A percentile compares a stretch with the other conserved stretches of the same genome.
These are phyloP conservation scores for Drosophila lacteicornis DNA, from an alignment of 1,140 invertebrate species.

Conservation along the genomic window DNA sequence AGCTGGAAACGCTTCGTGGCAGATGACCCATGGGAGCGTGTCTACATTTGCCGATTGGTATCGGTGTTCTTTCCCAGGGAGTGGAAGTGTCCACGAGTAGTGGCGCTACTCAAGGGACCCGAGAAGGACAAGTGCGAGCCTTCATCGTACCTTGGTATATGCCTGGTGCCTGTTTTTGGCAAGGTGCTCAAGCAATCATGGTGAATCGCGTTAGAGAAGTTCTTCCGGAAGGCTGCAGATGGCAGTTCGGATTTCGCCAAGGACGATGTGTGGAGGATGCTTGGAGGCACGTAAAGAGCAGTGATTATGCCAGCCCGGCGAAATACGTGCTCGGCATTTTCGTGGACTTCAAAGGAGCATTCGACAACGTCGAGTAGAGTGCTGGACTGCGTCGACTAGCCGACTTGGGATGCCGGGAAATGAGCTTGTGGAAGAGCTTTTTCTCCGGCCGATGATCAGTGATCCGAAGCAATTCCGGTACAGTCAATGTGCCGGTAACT, in stretches of 20 bases:
- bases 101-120: conserved; percentile 13
- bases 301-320: too few relatives aligned
- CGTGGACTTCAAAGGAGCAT: too few relatives aligned
- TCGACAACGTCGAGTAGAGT: too few relatives aligned
- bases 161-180: conserved; percentile 3
- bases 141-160: conserved; percentile 16
- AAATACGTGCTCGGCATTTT: too few relatives aligned
- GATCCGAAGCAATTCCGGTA: conserved; percentile 7
- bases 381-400: too few relatives aligned
- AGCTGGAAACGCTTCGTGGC: too few relatives aligned
- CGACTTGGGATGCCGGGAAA: too few relatives aligned
- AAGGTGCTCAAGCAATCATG: conserved; percentile 38
- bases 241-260: conserved; percentile 31
- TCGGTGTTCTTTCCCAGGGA: too few relatives aligned
- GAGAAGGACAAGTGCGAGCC: conserved; percentile 15
- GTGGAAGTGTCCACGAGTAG: conserved; percentile 5
- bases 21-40: too few relatives aligned
- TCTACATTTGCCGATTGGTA: too few relatives aligned
- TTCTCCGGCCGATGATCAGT: conserved; percentile 5
- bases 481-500: conserved; percentile 6
- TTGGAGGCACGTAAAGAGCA: background rate
- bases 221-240: conserved; percentile 18
- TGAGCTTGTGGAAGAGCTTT: background rate
- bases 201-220: conserved; percentile 28
- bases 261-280: conserved; percentile 23